Evolutionary conservation across 2,888 invertebrate genomes (phyloP).

Genomic region (Ormyrus rosae): DNA sequence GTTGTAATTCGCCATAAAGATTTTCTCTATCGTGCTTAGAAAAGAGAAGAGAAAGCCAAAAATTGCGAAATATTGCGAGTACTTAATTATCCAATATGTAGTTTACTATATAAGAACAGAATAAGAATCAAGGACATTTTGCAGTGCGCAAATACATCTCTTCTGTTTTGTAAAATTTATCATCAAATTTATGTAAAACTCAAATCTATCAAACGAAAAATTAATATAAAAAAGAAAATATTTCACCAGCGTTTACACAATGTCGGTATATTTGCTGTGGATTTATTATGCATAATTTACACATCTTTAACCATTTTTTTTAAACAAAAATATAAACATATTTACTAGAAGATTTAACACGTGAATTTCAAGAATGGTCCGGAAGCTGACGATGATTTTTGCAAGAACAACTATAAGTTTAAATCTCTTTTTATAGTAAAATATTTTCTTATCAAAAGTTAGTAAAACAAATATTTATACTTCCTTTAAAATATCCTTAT

Average conservation of each 20-base stretch:
- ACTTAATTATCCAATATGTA: conserved; percentile 31
- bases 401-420: background rate
- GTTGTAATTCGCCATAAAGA: no score
- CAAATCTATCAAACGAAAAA: conserved; percentile 23
- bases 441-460: background rate
- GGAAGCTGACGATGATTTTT: background rate
- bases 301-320: background rate
- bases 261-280: conserved; percentile 35
- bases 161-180: conserved; percentile 37
- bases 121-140: conserved; percentile 20
- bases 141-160: conserved; percentile 5
- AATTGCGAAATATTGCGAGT: conserved; percentile 3
- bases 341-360: background rate
- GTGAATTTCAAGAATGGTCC: no score
- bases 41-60: conserved; percentile 5
- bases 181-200: conserved; percentile 33
- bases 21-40: no score
- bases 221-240: conserved; percentile 15
- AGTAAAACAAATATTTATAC: background rate
- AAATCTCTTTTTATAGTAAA: background rate
- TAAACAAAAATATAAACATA: conserved; percentile 4
- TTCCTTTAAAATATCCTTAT: conserved; percentile 23
- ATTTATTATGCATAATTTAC: conserved; percentile 15
- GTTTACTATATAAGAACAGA: conserved; percentile 2
- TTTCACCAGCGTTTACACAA: background rate